Evolutionary conservation across 2,113 vertebrate genomes (phyloP).

Genomic region (Ciconia stormi): DNA sequence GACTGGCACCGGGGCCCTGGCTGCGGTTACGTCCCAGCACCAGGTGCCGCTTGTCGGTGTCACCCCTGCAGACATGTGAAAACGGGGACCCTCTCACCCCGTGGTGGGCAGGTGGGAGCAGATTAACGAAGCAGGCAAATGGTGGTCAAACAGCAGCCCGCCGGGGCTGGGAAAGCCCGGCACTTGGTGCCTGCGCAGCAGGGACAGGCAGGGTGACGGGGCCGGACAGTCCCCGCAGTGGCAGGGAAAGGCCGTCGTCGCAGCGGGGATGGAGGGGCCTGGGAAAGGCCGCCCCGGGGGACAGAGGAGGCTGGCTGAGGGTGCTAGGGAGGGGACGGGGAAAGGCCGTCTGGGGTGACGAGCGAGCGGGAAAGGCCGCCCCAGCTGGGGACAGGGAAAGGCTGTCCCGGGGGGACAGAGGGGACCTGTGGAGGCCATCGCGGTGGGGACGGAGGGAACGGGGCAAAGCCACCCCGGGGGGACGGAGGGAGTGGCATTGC

Average conservation of each 20-base stretch:
- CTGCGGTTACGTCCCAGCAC: fast-evolving
- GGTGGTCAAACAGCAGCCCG: fast-evolving
- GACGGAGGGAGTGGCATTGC: background rate
- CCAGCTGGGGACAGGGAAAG: no score
- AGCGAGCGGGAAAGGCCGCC: background rate
- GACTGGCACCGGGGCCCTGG: no score
- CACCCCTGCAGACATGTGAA: background rate
- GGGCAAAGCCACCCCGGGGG: no score
- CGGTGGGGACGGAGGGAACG: background rate
- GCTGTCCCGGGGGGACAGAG: background rate
- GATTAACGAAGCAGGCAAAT: no score
- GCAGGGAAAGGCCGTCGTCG: fast-evolving
- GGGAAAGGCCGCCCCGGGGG: background rate
- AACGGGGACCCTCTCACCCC: fast-evolving
- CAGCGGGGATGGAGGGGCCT: fast-evolving
- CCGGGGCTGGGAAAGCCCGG: background rate
- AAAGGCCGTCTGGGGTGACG: background rate
- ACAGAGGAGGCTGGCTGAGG: background rate
- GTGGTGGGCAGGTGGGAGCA: fast-evolving
- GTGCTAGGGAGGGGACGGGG: background rate
- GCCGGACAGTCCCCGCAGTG: fast-evolving
- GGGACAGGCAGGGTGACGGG: background rate
- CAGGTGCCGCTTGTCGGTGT: fast-evolving
- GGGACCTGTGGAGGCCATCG: no score
- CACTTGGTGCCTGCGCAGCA: fast-evolving